Base-by-base conservation (phyloP, 2,113 vertebrate genomes). In the Caranx ignobilis region DNA sequence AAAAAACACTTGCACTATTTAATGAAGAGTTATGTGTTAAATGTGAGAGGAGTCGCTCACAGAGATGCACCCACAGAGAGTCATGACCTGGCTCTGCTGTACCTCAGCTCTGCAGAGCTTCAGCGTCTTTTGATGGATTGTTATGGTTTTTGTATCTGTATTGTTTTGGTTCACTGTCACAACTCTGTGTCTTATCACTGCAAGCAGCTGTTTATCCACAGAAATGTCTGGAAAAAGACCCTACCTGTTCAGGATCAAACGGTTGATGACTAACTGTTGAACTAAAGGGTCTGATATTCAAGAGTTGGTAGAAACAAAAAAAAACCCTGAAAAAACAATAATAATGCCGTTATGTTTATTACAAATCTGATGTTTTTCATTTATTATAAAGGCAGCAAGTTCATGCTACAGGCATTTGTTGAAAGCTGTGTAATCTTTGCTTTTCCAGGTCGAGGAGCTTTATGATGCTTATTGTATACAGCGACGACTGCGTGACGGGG, bases 391-490 rank as follows among this genome's bases (percentile, higher is more conserved):
- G 16, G 16, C 19, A 6, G 2, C 9, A 52, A 48, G 18, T 50
- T 54, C 10, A 16, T 18, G 2, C 18, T 48, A 16, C 7, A 26
- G 21, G 11, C 3, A 55, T 55, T 50, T 31, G 7, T 54, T 70
- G 31, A 68, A 59, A 34, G 15, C 19, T 35, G 8, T 81, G 43
- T 37, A 1, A 57, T 39, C 3, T 47, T 50, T 45, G 12, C 7
- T 37, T 50, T 32, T 75, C 10, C 93, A 99, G 98, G 97, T 99
- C 0, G 98, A 99, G 9, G 98, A 99, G 90, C 94, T 99, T 5
- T 99, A 99, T 0, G 97, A 99, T 89, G 96, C 96, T 5, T 99
- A 99, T 69, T 99, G 98, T 90, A 98, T 99, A 92, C 97, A 99
- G 85, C 95, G 97, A 11, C 94, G 98, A 55, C 95, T 99, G 70